phyloP scores from a whole-genome alignment of 2,888 invertebrate species.

The Coronaproctus castanopsis region DNA sequence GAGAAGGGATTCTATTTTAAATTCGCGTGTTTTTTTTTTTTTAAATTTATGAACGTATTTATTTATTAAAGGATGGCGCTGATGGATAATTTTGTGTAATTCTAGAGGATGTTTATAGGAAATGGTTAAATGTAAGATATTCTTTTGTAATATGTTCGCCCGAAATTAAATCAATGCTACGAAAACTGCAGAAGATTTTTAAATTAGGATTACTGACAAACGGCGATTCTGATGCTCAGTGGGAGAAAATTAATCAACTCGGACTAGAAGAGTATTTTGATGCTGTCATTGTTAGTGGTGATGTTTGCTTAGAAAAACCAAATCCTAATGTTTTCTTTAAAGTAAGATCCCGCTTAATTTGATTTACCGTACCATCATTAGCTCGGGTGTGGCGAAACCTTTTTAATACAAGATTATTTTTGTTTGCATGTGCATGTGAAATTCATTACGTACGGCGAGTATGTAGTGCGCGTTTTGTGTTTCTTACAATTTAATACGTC shows the following conservation, averaged over 20 bases:
- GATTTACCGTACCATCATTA: too few relatives aligned
- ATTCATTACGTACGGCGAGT: too few relatives aligned
- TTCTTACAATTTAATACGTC: too few relatives aligned
- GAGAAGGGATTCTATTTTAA: too few relatives aligned
- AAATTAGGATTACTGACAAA: constrained; percentile 64
- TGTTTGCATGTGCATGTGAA: background rate
- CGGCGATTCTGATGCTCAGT: constrained; percentile 66
- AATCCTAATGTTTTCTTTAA: constrained; percentile 53
- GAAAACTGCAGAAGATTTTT: constrained; percentile 48
- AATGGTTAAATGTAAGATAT: constrained; percentile 63
- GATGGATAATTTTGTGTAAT: constrained; percentile 2
- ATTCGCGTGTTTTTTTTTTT: background rate
- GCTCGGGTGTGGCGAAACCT: background rate
- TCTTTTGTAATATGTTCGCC: constrained; percentile 46
- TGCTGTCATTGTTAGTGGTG: constrained; percentile 59
- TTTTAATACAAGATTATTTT: background rate
- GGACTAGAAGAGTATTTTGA: constrained; percentile 52
- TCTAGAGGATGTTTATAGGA: constrained; percentile 46
- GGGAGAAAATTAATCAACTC: constrained; percentile 64
- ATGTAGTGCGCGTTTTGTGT: too few relatives aligned
- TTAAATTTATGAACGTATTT: constrained; percentile 25
- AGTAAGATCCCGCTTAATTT: constrained; percentile 10
- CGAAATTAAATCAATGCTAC: constrained; percentile 46
- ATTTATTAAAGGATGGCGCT: background rate
- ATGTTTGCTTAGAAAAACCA: constrained; percentile 71